phyloP scores from a whole-genome alignment of 2,888 invertebrate genomes.

The Dendrolimus pini region DNA sequence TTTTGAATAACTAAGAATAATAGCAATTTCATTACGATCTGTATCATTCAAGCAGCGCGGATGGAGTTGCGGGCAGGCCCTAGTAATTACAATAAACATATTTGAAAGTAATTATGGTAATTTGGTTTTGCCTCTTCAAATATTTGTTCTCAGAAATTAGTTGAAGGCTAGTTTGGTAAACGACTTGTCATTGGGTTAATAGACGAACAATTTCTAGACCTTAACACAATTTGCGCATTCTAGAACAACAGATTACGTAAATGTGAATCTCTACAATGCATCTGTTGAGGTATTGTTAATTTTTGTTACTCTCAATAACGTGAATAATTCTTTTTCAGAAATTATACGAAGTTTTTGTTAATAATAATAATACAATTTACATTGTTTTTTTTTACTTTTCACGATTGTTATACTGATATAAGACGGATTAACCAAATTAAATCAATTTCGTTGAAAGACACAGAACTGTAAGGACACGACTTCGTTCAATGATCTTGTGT shows the following conservation, averaged over 20 bases:
- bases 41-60: neutral
- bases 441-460: too few species aligned
- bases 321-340: too few species aligned
- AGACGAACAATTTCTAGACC: neutral
- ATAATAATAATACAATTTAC: too few species aligned
- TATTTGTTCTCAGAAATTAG: neutral
- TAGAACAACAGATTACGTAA: neutral
- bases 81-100: neutral
- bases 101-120: neutral
- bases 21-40: too few species aligned
- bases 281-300: neutral
- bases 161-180: neutral
- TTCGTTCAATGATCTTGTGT: too few species aligned
- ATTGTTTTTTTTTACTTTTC: too few species aligned
- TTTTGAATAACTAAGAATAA: too few species aligned
- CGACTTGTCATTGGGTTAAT: neutral
- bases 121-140: neutral
- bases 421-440: too few species aligned
- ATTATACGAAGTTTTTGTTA: too few species aligned
- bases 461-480: too few species aligned
- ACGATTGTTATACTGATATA: too few species aligned
- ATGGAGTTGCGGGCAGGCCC: neutral
- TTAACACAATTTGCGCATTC: neutral
- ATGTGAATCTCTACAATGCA: neutral
- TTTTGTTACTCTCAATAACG: too few species aligned